Base-by-base conservation (phyloP, 2,797 vertebrate species). In the Anabacerthia variegaticeps region DNA sequence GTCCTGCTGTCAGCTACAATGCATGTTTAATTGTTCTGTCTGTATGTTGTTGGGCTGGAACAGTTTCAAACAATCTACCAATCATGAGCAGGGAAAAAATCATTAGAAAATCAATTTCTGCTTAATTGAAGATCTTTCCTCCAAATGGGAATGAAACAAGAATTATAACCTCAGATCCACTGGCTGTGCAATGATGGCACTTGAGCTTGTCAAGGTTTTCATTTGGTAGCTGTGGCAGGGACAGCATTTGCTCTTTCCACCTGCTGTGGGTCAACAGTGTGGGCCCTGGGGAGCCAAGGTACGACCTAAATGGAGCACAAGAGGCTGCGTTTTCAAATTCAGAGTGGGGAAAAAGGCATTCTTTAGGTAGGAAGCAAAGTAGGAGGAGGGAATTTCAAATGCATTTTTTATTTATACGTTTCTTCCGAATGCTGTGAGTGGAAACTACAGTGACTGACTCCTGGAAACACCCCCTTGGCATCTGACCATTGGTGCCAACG, bases 71-170 rank as follows among this genome's bases (percentile, higher is more conserved):
- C 80, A 84, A 87, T 92, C 94, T 62, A 94, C 95, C 94, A 88
- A 96, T 96, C 93, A 68, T 54, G 65, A 91, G 84, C 36, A 85
- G 66, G 46, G 15, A 66, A 77, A 95, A 98, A 97, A 95, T 97
- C 92, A 97, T 97, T 97, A 97, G 92, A 97, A 98, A 98, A 98
- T 98, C 97, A 98, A 97, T 98, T 97, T 97, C 97, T 97, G 83
- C 92, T 98, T 98, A 98, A 98, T 97, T 97, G 97, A 97, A 98
- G 96, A 97, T 96, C 92, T 92, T 97, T 96, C 92, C 96, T 97
- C 95, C 77, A 93, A 97, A 97, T 87, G 84, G 96, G 89, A 95
- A 92, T 41, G 94, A 95, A 97, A 92, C 75, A 83, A 95, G 90
- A 97, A 97, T 97, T 98, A 97, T 96, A 92, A 93, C 78, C 82